Conservation (phyloP, 2,888 invertebrate genomes). For the Argyresthia goedartella region DNA sequence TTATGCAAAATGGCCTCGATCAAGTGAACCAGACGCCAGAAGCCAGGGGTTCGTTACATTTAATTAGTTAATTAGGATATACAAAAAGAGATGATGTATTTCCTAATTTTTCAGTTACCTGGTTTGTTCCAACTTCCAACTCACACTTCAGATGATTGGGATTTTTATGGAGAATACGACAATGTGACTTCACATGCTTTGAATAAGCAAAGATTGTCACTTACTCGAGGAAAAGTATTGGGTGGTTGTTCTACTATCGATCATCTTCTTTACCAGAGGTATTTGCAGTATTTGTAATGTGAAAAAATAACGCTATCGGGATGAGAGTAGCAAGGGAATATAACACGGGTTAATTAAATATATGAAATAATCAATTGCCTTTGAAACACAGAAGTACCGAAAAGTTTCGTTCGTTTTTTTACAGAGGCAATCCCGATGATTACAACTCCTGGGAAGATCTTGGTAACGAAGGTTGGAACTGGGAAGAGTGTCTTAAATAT, state of each 20-base stretch:
- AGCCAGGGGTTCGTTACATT: too few relatives aligned
- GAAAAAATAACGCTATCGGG: too few relatives aligned
- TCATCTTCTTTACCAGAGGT: conserved; percentile 9
- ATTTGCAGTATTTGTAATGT: too few relatives aligned
- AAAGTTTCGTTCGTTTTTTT: conserved; percentile 3
- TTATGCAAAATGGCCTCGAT: too few relatives aligned
- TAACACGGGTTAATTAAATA: too few relatives aligned
- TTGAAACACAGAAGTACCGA: too few relatives aligned
- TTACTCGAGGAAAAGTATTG: conserved; percentile 11
- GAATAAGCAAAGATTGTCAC: background rate
- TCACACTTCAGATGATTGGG: conserved; percentile 9
- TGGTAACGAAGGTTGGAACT: conserved; percentile 6
- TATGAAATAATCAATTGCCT: too few relatives aligned
- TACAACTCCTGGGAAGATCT: background rate
- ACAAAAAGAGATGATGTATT: too few relatives aligned
- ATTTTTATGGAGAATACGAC: conserved; percentile 6
- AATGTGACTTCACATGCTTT: conserved; percentile 4
- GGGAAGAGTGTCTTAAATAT: conserved; percentile 2
- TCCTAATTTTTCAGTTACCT: conserved; percentile 8
- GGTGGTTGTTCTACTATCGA: conserved; percentile 9
- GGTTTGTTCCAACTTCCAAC: conserved; percentile 6
- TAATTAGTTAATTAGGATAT: too few relatives aligned
- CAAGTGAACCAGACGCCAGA: too few relatives aligned
- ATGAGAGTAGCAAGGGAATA: too few relatives aligned
- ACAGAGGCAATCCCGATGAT: conserved; percentile 4